These are phyloP conservation scores for Stramonita haemastoma DNA, from an alignment of 2,888 invertebrate species.

Conservation along the genomic window DNA sequence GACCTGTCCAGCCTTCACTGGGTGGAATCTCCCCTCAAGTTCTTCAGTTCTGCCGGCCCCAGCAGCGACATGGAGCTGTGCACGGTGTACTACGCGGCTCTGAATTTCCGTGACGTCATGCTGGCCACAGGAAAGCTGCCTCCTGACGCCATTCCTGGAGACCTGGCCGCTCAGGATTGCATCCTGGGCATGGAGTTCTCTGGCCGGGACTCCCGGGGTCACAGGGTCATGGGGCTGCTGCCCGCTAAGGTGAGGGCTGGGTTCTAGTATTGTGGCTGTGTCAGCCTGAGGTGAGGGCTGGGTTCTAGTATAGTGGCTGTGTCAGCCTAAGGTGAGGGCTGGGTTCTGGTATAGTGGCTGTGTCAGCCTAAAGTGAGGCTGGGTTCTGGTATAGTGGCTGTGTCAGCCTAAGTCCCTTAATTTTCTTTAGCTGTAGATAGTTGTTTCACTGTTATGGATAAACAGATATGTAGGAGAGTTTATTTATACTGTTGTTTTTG, in stretches of 20 bases:
- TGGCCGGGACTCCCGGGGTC: conserved; percentile 84
- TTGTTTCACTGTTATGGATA: no score
- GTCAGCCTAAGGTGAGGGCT: no score
- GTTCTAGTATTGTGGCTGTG: no score
- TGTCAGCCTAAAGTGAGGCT: no score
- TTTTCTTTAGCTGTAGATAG: no score
- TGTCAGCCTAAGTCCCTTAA: no score
- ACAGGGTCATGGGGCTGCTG: conserved; percentile 75
- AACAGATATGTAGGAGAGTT: no score
- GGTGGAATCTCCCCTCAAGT: conserved; percentile 88
- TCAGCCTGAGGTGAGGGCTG: no score
- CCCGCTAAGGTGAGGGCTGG: conserved; percentile 71
- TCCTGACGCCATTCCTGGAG: conserved; percentile 92
- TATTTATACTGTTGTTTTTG: no score
- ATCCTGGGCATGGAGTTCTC: conserved; percentile 96
- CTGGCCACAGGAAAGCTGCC: conserved; percentile 97
- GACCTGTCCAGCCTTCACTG: conserved; percentile 94
- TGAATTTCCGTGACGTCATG: conserved; percentile 99
- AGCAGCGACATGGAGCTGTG: conserved; percentile 84
- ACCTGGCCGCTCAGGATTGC: conserved; percentile 86
- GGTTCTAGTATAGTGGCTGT: no score
- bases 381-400: no score
- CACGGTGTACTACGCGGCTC: conserved; percentile 92
- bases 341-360: no score
- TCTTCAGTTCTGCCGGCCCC: conserved; percentile 63